These are phyloP conservation scores for Thumatha senex DNA, from an alignment of 2,888 invertebrate genomes.

Conservation along the genomic window DNA sequence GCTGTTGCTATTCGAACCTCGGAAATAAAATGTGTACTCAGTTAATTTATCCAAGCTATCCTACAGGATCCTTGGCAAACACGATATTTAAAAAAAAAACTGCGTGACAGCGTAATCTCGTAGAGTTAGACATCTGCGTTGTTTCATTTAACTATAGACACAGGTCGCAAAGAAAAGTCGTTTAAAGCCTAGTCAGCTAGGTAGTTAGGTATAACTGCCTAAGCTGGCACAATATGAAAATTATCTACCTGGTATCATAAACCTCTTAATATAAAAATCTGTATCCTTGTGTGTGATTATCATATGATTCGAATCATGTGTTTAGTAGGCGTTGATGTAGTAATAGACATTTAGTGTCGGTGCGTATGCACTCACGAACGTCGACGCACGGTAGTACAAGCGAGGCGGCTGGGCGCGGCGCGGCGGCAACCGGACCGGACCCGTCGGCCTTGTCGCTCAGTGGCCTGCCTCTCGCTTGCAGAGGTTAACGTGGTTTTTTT, in stretches of 20 bases:
- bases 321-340: conserved; percentile 30
- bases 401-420: conserved; percentile 31
- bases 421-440: conserved; percentile 63
- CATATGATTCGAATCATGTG: conserved; percentile 22
- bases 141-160: too few species aligned
- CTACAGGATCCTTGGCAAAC: too few species aligned
- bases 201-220: too few species aligned
- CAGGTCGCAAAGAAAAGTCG: too few species aligned
- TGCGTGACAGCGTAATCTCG: too few species aligned
- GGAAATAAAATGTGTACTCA: too few species aligned
- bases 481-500: conserved; percentile 78
- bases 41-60: too few species aligned
- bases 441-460: conserved; percentile 75
- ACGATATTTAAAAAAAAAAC: too few species aligned
- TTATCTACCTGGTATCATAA: neutral
- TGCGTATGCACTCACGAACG: conserved; percentile 44
- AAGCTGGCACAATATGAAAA: neutral
- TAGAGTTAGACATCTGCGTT: too few species aligned
- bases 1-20: too few species aligned
- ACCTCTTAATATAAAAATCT: conserved; percentile 1
- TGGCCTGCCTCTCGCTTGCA: conserved; percentile 74
- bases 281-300: conserved; percentile 14
- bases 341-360: conserved; percentile 28
- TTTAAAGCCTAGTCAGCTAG: too few species aligned
- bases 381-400: conserved; percentile 24